Percentiles rank a stretch among this genome's conserved stretches.
These are phyloP conservation scores for Solea senegalensis DNA, from an alignment of 2,113 vertebrate species.

Conservation along the genomic window DNA sequence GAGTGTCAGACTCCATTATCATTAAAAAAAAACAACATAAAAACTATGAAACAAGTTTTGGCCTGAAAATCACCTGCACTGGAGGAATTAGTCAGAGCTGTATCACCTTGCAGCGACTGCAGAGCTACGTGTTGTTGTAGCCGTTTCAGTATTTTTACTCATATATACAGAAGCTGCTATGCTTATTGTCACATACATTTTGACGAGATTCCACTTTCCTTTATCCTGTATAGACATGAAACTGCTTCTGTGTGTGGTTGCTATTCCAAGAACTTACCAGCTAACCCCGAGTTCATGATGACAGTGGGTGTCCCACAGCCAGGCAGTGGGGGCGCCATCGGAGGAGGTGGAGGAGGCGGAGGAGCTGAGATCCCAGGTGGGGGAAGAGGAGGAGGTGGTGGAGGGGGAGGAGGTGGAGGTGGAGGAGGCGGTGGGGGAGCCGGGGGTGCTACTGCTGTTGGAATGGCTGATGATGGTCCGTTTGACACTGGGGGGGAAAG, in stretches of 20 bases:
- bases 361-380: constrained; percentile 77
- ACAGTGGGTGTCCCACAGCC: constrained; percentile 89
- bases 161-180: neutral
- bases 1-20: neutral
- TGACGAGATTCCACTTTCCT: neutral
- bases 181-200: neutral
- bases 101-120: neutral
- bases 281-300: constrained; percentile 92
- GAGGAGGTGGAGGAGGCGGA: constrained; percentile 79
- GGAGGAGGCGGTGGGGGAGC: constrained; percentile 68
- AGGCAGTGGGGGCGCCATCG: constrained; percentile 87
- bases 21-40: neutral
- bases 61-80: neutral
- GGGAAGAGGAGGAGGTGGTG: constrained; percentile 53
- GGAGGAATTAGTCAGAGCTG: neutral
- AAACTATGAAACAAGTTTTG: neutral
- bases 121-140: neutral
- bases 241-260: neutral
- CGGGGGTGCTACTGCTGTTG: constrained; percentile 49
- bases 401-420: constrained; percentile 70
- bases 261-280: constrained; percentile 80
- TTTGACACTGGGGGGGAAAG: constrained; percentile 83
- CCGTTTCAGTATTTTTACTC: neutral
- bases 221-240: neutral
- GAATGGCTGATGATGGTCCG: constrained; percentile 76